Conservation (phyloP, 2,113 vertebrate species). For the Callorhinus ursinus region DNA sequence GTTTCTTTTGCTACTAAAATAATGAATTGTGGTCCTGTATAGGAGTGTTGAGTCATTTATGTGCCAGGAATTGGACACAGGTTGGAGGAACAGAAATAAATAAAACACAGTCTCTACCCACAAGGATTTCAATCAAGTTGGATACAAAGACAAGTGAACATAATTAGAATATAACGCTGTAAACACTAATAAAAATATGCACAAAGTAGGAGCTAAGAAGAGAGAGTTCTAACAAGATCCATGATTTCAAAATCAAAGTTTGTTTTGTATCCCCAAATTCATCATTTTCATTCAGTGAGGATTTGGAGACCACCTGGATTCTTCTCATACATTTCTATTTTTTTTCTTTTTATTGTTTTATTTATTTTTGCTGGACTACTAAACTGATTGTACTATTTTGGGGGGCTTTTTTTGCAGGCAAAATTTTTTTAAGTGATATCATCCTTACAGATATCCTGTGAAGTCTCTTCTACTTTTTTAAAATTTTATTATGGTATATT, state of each 20-base stretch:
- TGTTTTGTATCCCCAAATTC: not conserved
- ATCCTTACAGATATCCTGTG: too few relatives aligned
- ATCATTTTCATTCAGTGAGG: not conserved
- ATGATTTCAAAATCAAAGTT: not conserved
- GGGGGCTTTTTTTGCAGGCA: too few relatives aligned
- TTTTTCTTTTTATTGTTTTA: too few relatives aligned
- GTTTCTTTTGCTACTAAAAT: not conserved
- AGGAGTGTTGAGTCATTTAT: not conserved
- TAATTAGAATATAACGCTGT: slow-evolving; percentile 19
- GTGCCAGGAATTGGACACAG: not conserved
- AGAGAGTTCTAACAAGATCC: not conserved
- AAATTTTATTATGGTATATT: too few relatives aligned
- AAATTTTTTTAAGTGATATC: too few relatives aligned
- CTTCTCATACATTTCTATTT: not conserved
- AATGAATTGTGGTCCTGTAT: not conserved
- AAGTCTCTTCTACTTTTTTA: too few relatives aligned
- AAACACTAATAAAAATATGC: slow-evolving; percentile 42
- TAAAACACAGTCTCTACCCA: slow-evolving; percentile 26
- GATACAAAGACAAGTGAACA: slow-evolving; percentile 21
- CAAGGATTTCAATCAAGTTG: not conserved
- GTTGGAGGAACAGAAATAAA: slow-evolving; percentile 40
- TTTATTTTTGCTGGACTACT: too few relatives aligned
- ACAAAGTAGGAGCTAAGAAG: not conserved
- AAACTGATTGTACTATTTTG: too few relatives aligned
- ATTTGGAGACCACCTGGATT: not conserved